Base-by-base conservation (phyloP, 2,888 invertebrate species). In the Arge pagana region DNA sequence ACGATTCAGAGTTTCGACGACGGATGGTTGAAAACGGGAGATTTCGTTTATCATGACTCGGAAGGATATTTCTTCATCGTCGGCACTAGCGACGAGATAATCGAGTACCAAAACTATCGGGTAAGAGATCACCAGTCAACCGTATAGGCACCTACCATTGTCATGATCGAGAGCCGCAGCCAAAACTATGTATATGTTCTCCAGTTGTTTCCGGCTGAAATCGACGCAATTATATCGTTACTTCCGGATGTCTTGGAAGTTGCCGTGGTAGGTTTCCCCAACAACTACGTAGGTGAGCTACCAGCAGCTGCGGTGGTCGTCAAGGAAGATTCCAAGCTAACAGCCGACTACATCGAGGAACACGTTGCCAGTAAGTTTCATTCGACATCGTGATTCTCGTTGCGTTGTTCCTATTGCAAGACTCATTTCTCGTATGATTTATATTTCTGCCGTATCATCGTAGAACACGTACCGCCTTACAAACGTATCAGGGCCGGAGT, bases 131-230 rank as follows among this genome's bases (percentile, higher is more conserved):
- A n/a, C n/a, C n/a, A n/a, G n/a, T n/a, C n/a, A n/a, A n/a, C n/a
- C n/a, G n/a, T n/a, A n/a, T n/a, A n/a, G n/a, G n/a, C n/a, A n/a
- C n/a, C n/a, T n/a, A n/a, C n/a, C n/a, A n/a, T n/a, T n/a, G n/a
- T n/a, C n/a, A n/a, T n/a, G n/a, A n/a, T n/a, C 2, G 10, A 26
- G 8, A 10, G 8, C n/a, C 28, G n/a, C 28, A 26, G 28, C 4
- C 7, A 11, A n/a, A n/a, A 3, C 2, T 21, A 10, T n/a, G n/a
- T n/a, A n/a, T n/a, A n/a, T n/a, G n/a, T 43, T 7, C 15, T n/a
- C n/a, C n/a, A 43, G 43, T 18, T 43, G 13, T 43, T 31, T 43
- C 43, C 43, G 19, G 16, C 31, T 31, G 43, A 43, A 31, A 43
- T 43, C 43, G 43, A 43, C 8, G 31, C 13, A n/a, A 31, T 30